Conservation (phyloP, 2,888 invertebrate species). For the Caenorhabditis doughertyi region DNA sequence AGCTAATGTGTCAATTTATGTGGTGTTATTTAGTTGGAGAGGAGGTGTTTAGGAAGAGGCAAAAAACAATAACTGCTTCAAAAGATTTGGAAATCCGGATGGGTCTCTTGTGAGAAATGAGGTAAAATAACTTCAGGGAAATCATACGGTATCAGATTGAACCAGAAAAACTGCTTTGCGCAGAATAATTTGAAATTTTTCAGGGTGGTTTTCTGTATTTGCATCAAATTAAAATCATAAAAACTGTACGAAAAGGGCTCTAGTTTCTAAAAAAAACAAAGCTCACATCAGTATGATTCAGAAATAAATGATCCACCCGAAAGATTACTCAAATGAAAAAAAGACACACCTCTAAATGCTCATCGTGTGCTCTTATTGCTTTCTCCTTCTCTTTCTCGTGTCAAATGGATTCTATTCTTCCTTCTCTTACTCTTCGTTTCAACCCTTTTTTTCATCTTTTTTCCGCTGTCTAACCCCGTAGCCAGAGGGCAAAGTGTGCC, state of each 20-base stretch:
- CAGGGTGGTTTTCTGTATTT: no score
- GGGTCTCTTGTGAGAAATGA: no score
- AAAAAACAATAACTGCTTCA: no score
- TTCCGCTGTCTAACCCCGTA: slow-evolving; percentile 6
- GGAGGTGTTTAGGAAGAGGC: not conserved
- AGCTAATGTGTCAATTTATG: slow-evolving; percentile 8
- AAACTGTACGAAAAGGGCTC: no score
- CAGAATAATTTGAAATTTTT: no score
- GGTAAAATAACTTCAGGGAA: no score
- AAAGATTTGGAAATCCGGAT: not conserved
- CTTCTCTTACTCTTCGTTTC: not conserved
- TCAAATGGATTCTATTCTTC: slow-evolving; percentile 34
- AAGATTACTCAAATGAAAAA: slow-evolving; percentile 15
- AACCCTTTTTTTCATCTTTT: slow-evolving; percentile 3
- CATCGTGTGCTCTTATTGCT: not conserved
- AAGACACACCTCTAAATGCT: slow-evolving; percentile 6
- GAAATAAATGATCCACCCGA: not conserved
- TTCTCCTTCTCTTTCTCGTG: slow-evolving; percentile 7
- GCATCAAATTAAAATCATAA: no score
- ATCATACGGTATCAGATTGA: no score
- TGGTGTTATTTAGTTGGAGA: not conserved
- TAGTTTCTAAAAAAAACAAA: not conserved
- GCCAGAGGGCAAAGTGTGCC: slow-evolving; percentile 50
- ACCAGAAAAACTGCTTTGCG: no score
- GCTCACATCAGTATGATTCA: not conserved